Evolutionary conservation across 2,797 vertebrate genomes (phyloP).

Genomic region (Cyprinodon diabolis): DNA sequence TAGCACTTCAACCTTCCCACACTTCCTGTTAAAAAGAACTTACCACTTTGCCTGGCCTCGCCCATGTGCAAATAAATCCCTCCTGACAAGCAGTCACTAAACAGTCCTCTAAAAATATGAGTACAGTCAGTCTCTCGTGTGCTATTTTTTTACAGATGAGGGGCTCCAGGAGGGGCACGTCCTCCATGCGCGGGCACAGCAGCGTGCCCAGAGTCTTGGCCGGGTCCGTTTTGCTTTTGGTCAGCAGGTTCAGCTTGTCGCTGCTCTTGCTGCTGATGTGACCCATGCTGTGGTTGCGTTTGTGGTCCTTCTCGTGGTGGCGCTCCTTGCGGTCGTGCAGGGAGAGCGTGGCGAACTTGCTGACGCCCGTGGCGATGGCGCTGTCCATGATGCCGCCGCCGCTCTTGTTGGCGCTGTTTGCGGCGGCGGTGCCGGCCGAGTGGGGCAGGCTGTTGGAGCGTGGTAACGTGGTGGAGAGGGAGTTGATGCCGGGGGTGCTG

Average conservation of each 20-base stretch:
- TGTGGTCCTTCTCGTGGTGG: conserved; percentile 94
- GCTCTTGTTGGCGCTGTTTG: conserved; percentile 90
- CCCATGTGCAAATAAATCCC: conserved; percentile 99
- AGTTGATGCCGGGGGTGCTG: conserved; percentile 86
- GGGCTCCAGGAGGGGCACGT: conserved; percentile 96
- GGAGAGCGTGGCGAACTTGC: conserved; percentile 97
- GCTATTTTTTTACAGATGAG: conserved; percentile 99
- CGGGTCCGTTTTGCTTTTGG: conserved; percentile 86
- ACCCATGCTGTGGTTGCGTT: conserved; percentile 98
- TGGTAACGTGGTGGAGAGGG: conserved; percentile 89
- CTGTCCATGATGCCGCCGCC: conserved; percentile 84
- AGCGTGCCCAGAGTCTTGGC: conserved; percentile 95
- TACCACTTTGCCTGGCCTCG: conserved; percentile 99
- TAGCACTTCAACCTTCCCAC: conserved; percentile 38
- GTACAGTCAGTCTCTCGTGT: conserved; percentile 97
- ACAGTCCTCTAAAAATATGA: conserved; percentile 99
- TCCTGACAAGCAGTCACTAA: conserved; percentile 99
- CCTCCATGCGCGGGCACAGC: conserved; percentile 97
- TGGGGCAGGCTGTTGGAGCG: conserved; percentile 98
- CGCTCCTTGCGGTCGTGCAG: conserved; percentile 97
- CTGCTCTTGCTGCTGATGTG: conserved; percentile 99
- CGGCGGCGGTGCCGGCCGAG: conserved; percentile 83
- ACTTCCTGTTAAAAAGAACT: conserved; percentile 83
- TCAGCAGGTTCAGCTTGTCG: conserved; percentile 96
- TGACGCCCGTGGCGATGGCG: conserved; percentile 90